Evolutionary conservation across 2,797 vertebrate genomes (phyloP).

Genomic region (Coendou prehensilis): DNA sequence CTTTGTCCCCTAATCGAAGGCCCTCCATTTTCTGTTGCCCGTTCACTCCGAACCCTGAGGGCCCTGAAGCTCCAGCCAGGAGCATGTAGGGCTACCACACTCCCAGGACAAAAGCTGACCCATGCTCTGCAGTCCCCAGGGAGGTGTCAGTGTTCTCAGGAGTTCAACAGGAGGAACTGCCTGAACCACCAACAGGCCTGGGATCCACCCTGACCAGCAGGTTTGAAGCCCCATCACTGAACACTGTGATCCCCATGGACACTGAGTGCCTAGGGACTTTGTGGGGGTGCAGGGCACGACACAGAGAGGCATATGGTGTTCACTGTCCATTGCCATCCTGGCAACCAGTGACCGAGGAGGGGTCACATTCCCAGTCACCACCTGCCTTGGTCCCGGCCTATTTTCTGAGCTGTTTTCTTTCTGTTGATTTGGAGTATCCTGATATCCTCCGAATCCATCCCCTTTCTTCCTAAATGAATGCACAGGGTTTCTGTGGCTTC

Average conservation of each 20-base stretch:
- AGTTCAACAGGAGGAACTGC: accelerated
- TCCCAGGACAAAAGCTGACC: background rate
- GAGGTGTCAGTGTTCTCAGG: accelerated
- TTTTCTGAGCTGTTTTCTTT: background rate
- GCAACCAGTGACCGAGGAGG: background rate
- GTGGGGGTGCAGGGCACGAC: background rate
- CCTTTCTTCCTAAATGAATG: background rate
- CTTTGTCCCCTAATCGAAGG: background rate
- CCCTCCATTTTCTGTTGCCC: background rate
- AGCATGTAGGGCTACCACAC: accelerated
- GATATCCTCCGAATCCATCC: background rate
- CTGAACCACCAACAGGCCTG: too few relatives aligned
- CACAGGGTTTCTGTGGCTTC: background rate
- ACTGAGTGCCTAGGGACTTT: background rate
- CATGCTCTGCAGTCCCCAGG: background rate
- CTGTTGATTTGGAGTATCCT: background rate
- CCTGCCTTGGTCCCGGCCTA: background rate
- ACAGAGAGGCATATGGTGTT: accelerated
- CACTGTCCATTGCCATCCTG: too few relatives aligned
- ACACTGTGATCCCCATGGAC: accelerated
- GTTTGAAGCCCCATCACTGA: background rate
- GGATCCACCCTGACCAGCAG: accelerated
- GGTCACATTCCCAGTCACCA: background rate
- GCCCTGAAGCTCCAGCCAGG: background rate
- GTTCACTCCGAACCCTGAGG: background rate